Percentiles rank a stretch among this genome's conserved stretches.
These are phyloP conservation scores for Anolis carolinensis DNA, from an alignment of 2,113 vertebrate genomes.

Conservation along the genomic window DNA sequence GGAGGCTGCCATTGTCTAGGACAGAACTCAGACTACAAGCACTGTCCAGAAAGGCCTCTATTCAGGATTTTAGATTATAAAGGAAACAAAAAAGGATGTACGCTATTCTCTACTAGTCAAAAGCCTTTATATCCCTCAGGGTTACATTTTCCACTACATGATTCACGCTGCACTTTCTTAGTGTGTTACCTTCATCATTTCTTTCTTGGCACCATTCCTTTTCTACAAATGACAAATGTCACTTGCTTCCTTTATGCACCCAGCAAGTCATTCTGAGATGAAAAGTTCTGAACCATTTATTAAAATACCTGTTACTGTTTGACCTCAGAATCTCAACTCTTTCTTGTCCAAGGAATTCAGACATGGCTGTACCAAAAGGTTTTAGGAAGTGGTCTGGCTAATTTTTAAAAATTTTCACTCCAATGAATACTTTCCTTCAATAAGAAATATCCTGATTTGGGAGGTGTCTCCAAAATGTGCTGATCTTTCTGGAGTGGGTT, in stretches of 20 bases:
- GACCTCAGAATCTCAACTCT: conserved; percentile 38
- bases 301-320: conserved; percentile 2
- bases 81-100: conserved; percentile 21
- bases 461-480: not conserved
- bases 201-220: conserved; percentile 45
- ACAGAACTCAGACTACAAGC: conserved; percentile 34
- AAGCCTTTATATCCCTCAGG: conserved; percentile 27
- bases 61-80: not conserved
- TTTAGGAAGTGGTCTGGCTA: not conserved
- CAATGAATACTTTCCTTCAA: not conserved
- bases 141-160: conserved; percentile 28
- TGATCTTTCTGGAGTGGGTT: not conserved
- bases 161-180: conserved; percentile 47
- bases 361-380: rapidly evolving
- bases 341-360: not conserved
- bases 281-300: not conserved
- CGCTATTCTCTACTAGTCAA: conserved; percentile 50
- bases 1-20: not conserved
- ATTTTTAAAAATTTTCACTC: not conserved
- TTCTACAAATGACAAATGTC: conserved; percentile 52
- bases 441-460: not conserved
- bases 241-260: conserved; percentile 28
- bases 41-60: conserved; percentile 45
- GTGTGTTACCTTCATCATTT: conserved; percentile 24
- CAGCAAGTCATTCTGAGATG: conserved; percentile 15